Evolutionary conservation across 2,113 vertebrate species (phyloP).

Genomic region (Thunnus thynnus): DNA sequence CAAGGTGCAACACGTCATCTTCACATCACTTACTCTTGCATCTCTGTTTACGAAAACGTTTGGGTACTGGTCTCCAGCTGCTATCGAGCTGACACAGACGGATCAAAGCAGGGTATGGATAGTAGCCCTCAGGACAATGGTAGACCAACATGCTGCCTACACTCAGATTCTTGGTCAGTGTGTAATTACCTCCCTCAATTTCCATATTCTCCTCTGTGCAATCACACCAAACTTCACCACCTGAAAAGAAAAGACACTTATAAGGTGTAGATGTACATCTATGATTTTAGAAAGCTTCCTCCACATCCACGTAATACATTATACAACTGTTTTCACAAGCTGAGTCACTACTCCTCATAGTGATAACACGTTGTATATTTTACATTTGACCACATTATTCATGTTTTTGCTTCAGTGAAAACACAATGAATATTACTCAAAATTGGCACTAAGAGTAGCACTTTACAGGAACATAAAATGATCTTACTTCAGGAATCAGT

Average conservation of each 20-base stretch:
- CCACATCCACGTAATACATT: no score
- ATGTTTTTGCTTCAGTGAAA: background rate
- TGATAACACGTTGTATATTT: background rate
- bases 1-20: background rate
- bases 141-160: slow-evolving; percentile 67
- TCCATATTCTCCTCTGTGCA: slow-evolving; percentile 47
- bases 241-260: slow-evolving; percentile 35
- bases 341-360: background rate
- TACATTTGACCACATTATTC: background rate
- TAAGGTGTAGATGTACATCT: background rate
- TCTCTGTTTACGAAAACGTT: background rate
- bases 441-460: background rate
- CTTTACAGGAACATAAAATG: background rate
- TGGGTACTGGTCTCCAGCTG: slow-evolving; percentile 40
- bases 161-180: slow-evolving; percentile 47
- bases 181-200: slow-evolving; percentile 64
- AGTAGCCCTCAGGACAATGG: slow-evolving; percentile 63
- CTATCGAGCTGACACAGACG: slow-evolving; percentile 52
- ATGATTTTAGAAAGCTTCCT: background rate
- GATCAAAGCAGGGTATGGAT: slow-evolving; percentile 57
- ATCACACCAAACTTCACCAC: slow-evolving; percentile 35
- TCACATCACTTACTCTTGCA: slow-evolving; percentile 76
- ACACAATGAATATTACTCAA: background rate
- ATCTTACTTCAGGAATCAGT: no score
- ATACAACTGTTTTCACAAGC: background rate